A percentile compares a stretch with the other conserved stretches of the same genome.
Conservation (phyloP, 2,113 vertebrate species). For the Passer domesticus region DNA sequence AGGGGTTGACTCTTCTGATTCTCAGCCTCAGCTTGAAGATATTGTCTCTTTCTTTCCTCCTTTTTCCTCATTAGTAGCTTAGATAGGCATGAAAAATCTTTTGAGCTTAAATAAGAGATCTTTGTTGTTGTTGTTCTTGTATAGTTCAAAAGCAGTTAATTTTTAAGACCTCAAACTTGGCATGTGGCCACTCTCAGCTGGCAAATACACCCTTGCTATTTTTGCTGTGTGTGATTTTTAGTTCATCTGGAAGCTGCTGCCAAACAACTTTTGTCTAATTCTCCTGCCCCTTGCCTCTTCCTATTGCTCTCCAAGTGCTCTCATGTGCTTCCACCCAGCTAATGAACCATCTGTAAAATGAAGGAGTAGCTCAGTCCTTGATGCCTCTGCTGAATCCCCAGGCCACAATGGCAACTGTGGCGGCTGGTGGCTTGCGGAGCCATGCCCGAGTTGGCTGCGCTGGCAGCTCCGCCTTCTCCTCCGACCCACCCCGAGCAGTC, state of each 20-base stretch:
- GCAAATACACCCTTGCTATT: constrained; percentile 57
- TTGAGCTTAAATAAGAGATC: constrained; percentile 60
- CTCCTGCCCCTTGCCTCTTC: constrained; percentile 60
- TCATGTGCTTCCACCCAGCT: constrained; percentile 59
- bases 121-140: constrained; percentile 62
- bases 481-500: rapidly evolving
- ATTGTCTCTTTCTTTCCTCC: constrained; percentile 25
- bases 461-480: neutral
- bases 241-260: constrained; percentile 58
- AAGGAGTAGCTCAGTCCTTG: constrained; percentile 8
- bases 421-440: neutral
- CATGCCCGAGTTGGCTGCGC: neutral
- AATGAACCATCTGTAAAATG: constrained; percentile 62
- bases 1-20: constrained; percentile 45
- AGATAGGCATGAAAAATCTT: constrained; percentile 63
- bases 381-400: neutral
- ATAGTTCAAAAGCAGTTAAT: constrained; percentile 69
- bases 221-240: constrained; percentile 65
- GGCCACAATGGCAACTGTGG: neutral
- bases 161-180: constrained; percentile 67
- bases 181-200: constrained; percentile 49
- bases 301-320: constrained; percentile 59
- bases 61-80: constrained; percentile 57
- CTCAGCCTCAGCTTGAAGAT: constrained; percentile 37
- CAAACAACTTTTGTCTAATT: constrained; percentile 61